Evolutionary conservation across 2,113 vertebrate genomes (phyloP), one percentile per base, ranked within the genome.

Genomic region (Chloropsis hardwickii): DNA sequence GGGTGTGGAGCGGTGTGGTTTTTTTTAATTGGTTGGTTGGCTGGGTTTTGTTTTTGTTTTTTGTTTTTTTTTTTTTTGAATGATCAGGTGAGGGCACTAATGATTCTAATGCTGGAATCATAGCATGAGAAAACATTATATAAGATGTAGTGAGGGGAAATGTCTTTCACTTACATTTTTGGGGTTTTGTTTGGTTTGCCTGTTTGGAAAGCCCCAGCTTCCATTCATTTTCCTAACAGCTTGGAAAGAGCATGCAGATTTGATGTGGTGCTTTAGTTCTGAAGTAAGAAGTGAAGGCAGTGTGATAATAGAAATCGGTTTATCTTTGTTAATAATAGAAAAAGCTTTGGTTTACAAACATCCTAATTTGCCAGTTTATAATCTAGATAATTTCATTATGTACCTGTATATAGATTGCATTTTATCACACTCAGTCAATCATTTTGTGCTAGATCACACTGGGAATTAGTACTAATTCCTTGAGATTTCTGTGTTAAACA

Each of bases 1-100:
- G 6, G 9, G 0, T 39, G 3, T 60, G 15, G 13, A 13, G 2
- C 28, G 2, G 2, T 58, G 19, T 2, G 1, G n/a, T 6, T 62
- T 65, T 45, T 22, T 42, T 31, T 14, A 19, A 5, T 57, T 29
- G 23, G 1, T 28, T 28, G 13, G 4, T 65, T 78, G 35, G 4
- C 33, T 60, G 14, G 9, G 2, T 1, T 17, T 23, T n/a, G n/a
- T n/a, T n/a, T n/a, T n/a, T n/a, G n/a, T n/a, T n/a, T n/a, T n/a
- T n/a, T n/a, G n/a, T n/a, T n/a, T n/a, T n/a, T n/a, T n/a, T n/a
- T n/a, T n/a, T 56, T 54, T 40, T 25, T 29, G 3, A n/a, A 10
- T 28, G 7, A 56, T 83, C 9, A 25, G 15, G 3, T 28, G 21
- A 83, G 31, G 19, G 44, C 12, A 31, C 21, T 39, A 42, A 57